Evolutionary conservation across 2,797 vertebrate species (phyloP), one percentile per base, ranked within the genome.

Genomic region (Molossus alvarezi): DNA sequence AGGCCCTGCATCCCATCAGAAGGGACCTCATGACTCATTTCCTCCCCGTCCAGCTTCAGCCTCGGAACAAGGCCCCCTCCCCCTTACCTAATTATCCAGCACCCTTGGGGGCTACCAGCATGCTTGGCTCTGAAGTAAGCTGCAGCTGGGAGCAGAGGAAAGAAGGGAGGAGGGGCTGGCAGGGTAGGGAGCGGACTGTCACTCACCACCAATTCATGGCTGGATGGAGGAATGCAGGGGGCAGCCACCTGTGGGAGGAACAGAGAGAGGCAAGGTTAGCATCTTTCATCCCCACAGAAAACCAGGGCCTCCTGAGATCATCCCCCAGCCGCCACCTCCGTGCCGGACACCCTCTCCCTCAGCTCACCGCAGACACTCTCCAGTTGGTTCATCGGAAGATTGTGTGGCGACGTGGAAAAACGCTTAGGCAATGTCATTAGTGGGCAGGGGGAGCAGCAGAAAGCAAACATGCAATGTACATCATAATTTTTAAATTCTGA

Each of bases 151-250:
- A 79, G 29, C 91, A 12, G 12, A 45, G 5, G n/a, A 58, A 33
- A 65, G 29, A 51, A 29, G 21, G 29, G 29, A 55, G 64, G 62
- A 14, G 13, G 83, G 57, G 18, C 72, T 33, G 18, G 45, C 45
- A 25, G 72, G 53, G 27, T 3, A 64, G 76, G 23, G 81, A 20
- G 37, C 2, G 14, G 75, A 18, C 58, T 21, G 25, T 96, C 82
- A 97, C 58, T 98, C 72, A 94, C 98, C 98, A 98, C 98, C 98
- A 89, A 95, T 84, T 99, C 98, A 98, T 98, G 98, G 98, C 89
- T 99, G 97, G 97, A 96, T 37, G 96, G 53, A 11, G 98, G 97
- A 65, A 98, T 81, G 58, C 98, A 99, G 69, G 98, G 98, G 65
- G 97, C 98, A 96, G 98, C 98, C 84, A 98, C 98, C 98, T 98